These are phyloP conservation scores for Drosophila koepferae DNA, from an alignment of 2,888 invertebrate genomes.

Conservation along the genomic window DNA sequence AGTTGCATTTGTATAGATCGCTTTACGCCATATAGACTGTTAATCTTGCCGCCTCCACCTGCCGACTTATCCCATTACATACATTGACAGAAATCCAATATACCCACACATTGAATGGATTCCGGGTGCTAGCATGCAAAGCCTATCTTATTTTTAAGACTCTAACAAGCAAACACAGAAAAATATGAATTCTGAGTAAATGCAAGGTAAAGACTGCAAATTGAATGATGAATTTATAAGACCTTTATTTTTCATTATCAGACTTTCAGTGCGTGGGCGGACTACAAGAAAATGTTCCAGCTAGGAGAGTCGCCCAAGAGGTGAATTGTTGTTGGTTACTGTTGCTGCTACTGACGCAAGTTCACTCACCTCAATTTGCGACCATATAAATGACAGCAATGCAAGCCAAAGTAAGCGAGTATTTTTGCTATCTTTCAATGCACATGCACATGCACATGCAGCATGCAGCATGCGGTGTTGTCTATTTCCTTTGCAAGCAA, in stretches of 20 bases:
- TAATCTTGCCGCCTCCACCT: not conserved
- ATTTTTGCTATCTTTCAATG: constrained; percentile 9
- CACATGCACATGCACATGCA: constrained; percentile 34
- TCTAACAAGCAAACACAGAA: not conserved
- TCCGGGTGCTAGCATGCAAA: not conserved
- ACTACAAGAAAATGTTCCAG: constrained; percentile 17
- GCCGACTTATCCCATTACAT: not conserved
- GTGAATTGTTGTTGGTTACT: not conserved
- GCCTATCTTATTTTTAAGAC: constrained; percentile 1
- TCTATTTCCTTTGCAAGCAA: not conserved
- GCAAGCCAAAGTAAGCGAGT: not conserved
- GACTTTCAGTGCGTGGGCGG: not conserved
- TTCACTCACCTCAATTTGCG: constrained; percentile 65
- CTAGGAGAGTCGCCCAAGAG: constrained; percentile 12
- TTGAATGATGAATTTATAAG: not conserved
- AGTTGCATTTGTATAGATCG: not conserved
- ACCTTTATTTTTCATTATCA: not conserved
- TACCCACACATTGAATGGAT: not conserved
- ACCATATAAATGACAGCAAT: constrained; percentile 51
- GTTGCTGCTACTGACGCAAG: constrained; percentile 34
- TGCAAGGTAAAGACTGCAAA: not conserved
- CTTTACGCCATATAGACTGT: not conserved
- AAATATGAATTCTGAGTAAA: not conserved
- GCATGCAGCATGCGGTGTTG: constrained; percentile 29
- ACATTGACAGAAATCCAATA: not conserved